Base-by-base conservation (phyloP, 1,140 invertebrate species). In the Nasonia vitripennis region DNA sequence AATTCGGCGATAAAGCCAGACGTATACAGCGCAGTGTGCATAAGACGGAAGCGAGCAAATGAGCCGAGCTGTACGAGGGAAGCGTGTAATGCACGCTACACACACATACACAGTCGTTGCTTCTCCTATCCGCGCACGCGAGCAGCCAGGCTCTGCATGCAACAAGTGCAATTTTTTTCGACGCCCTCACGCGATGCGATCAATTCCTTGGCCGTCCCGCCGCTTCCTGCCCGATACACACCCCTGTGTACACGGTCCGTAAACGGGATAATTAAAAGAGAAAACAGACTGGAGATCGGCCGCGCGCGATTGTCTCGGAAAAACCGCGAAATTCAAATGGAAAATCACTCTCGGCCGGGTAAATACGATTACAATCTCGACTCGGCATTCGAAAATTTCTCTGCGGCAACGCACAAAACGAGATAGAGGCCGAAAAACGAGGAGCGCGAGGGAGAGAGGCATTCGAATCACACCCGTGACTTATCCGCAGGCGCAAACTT, bases 151-250 rank as follows among this genome's bases (percentile, higher is more conserved):
- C 34, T 27, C 1, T 10, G 74, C 87, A 87, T 85, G 87, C 87
- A 89, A 89, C 88, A 89, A 89, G 87, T 89, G 70, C 78, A 81
- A 87, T 87, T 87, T 88, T 87, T 62, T 74, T 55, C 20, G 55
- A 62, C 55, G 55, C 9, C 34, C 34, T 10, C 73, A 45, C 78
- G 71, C 87, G 81, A 87, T 83, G 84, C 86, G 79, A 88, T 89
- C 85, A 86, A 87, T 87, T 88, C 73, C 71, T 77, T 20, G 27
- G 83, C 77, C 86, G 83, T 78, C 86, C 82, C 37, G 31, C 79
- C 62, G 81, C 81, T 87, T 87, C 83, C 86, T 78, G 23, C 20
- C 55, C 20, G 55, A 62, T 62, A 62, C 55, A 62, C 55, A 27
- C 84, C 37, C 20, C 48, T 11, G 1, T 31, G 2, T 27, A 17